Evolutionary conservation across 2,888 invertebrate genomes (phyloP), one percentile per base, ranked within the genome.

Genomic region (Eurytoma californica): DNA sequence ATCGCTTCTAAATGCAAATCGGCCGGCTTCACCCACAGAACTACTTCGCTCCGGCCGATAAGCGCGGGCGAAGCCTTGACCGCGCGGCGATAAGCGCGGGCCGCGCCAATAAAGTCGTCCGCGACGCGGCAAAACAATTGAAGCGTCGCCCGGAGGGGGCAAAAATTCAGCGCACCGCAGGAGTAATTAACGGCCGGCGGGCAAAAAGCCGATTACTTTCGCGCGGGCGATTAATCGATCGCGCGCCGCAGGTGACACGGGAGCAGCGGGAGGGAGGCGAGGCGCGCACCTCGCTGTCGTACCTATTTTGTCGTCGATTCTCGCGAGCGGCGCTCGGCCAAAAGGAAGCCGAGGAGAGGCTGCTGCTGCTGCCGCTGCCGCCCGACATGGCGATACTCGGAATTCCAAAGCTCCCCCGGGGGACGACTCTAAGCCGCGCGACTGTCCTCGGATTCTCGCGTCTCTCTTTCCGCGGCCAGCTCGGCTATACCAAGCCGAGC

Each of bases 371-470:
- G 63, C 51, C 30, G 57, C 57, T 55, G 14, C 18, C 72, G 49
- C 72, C 67, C 63, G 72, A 78, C 72, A 78, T 69, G 79, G 79
- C 78, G 53, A 69, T 74, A 58, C 69, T 69, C 79, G 74, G 74
- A 69, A 79, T 79, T 79, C 74, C 69, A 57, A 20, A 49, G 20
- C 49, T 51, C 66, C 66, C 53, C 51, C n/a, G 14, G 57, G 24
- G 51, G 67, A 67, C 28, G 51, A 53, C 67, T 67, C 20, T 67
- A 18, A 47, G 57, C 57, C 39, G 1, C 39, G 1, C 39, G 39
- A 39, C 47, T n/a, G n/a, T n/a, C 63, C 39, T 63, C 63, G 63
- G 63, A 47, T 18, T 63, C 63, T 61, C 9, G 30, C 30, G 30
- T 63, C 14, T 30, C 61, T 14, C 72, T 53, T 63, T 65, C 24